These are phyloP conservation scores for Geococcyx californianus DNA, from an alignment of 2,113 vertebrate species.

Conservation along the genomic window DNA sequence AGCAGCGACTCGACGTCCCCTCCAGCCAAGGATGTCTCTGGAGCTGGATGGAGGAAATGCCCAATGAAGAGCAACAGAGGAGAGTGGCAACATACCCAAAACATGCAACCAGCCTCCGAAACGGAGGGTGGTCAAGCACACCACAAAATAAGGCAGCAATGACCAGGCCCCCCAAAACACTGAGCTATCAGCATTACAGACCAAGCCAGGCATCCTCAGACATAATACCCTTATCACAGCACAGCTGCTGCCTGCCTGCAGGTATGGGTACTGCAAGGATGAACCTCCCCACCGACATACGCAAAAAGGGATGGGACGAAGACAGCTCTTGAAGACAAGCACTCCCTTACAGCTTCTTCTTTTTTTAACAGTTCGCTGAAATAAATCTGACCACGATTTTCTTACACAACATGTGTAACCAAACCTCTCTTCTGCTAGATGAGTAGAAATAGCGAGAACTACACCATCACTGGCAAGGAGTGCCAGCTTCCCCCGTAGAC, in stretches of 20 bases:
- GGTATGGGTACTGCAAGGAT: background rate
- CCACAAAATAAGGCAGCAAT: fast-evolving
- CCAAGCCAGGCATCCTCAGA: background rate
- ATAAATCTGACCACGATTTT: background rate
- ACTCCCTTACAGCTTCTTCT: background rate
- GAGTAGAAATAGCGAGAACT: fast-evolving
- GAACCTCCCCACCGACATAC: fast-evolving
- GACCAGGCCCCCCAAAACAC: background rate
- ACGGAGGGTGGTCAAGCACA: background rate
- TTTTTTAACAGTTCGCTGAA: background rate
- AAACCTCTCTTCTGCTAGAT: background rate
- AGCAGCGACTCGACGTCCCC: background rate
- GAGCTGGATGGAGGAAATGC: background rate
- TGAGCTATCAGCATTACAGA: background rate
- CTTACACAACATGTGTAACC: background rate
- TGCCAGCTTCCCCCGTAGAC: background rate
- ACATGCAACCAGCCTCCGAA: background rate
- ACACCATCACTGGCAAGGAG: background rate
- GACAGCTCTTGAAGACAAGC: background rate
- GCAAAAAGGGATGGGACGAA: fast-evolving
- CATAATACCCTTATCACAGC: background rate
- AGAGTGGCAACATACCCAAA: background rate
- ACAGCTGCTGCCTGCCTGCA: background rate
- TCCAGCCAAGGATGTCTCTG: background rate
- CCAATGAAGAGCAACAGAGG: background rate